Base-by-base conservation (phyloP, 2,113 vertebrate genomes). In the Nicator chloris region DNA sequence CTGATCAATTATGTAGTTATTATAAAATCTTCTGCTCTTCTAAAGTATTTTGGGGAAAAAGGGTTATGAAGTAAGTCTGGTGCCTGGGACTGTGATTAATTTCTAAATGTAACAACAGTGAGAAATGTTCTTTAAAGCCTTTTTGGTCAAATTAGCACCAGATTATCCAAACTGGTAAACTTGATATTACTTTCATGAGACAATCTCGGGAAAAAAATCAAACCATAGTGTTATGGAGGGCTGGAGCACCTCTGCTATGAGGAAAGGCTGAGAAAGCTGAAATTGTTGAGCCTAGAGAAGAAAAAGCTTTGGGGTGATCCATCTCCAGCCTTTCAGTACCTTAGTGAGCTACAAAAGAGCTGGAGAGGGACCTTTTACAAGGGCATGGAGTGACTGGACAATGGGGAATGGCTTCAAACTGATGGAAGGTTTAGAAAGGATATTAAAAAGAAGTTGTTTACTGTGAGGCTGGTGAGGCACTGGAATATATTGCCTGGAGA, bases 41-140 rank as follows among this genome's bases (percentile, higher is more conserved):
- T 37, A 2, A 69, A 47, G 11, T 77, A 30, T 86, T 88, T 93
- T 28, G 0, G 11, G 21, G 44, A 2, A 5, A 45, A 47, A 39
- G 73, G 33, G 44, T 78, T 87, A 12, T 65, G 33, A 73, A 88
- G 80, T 81, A 72, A 70, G 88, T 79, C 64, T 83, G 78, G 31
- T 76, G 49, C 37, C 45, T 94, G 65, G 33, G 70, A 59, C 60
- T 75, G n/a, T 7, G 26, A 56, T 89, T 86, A 42, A 42, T 89
- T 89, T 96, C 75, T 84, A 60, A 85, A 80, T 51, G 44, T 70
- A 57, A 28, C 0, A 0, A 37, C 33, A 53, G 13, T 77, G 47
- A 80, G 47, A 56, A 73, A 33, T 64, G 27, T 90, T 95, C 77
- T 78, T 91, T 80, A 44, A 79, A 69, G 59, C 63, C 63, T 92